These are phyloP conservation scores for Lucilia cuprina DNA, from an alignment of 1,140 invertebrate genomes.

Conservation along the genomic window DNA sequence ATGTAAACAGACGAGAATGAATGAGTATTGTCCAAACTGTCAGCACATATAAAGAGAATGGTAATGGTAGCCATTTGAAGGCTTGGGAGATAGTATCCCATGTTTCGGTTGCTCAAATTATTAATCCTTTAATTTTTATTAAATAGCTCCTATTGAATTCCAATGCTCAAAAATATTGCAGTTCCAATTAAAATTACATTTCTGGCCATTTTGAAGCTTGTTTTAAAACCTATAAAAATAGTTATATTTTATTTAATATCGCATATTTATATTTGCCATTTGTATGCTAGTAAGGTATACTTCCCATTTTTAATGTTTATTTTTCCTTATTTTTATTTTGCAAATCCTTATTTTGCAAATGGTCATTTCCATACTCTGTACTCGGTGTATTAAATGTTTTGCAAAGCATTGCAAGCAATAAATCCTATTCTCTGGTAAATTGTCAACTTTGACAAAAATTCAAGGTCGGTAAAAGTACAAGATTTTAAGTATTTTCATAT, in stretches of 20 bases:
- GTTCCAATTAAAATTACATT: too few species aligned
- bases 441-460: slow-evolving; percentile 32
- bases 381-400: not conserved
- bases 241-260: too few species aligned
- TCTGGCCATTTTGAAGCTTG: too few species aligned
- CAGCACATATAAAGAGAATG: slow-evolving; percentile 26
- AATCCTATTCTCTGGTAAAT: slow-evolving; percentile 34
- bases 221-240: too few species aligned
- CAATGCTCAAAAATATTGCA: too few species aligned
- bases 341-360: slow-evolving; percentile 5
- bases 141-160: too few species aligned
- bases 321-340: not conserved
- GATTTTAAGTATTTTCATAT: not conserved
- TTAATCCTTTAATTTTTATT: too few species aligned
- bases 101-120: not conserved
- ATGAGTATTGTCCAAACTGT: slow-evolving; percentile 33
- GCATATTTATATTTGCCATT: too few species aligned
- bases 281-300: not conserved
- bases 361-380: slow-evolving; percentile 27
- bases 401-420: slow-evolving; percentile 5
- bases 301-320: not conserved
- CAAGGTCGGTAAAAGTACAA: slow-evolving; percentile 20
- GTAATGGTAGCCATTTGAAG: not conserved
- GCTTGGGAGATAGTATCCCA: not conserved
- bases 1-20: slow-evolving; percentile 26